A percentile compares a stretch with the other conserved stretches of the same genome.
Conservation (phyloP, 2,888 invertebrate genomes). For the Synergus japonicus region DNA sequence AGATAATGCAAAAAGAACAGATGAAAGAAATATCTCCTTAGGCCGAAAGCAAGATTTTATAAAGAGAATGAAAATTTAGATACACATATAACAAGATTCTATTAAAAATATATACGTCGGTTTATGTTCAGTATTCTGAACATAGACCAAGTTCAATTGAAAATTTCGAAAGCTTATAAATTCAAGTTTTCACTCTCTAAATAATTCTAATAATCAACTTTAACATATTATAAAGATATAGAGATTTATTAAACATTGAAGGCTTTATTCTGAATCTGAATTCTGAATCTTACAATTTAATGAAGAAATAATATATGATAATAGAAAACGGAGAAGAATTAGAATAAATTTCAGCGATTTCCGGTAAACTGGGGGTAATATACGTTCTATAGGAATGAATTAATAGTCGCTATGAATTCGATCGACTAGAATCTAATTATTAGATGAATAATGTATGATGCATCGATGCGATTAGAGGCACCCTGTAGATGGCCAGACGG, state of each 20-base stretch:
- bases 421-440: conserved; percentile 64
- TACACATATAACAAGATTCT: conserved; percentile 2
- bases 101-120: conserved; percentile 18
- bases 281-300: no score
- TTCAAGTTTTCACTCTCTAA: no score
- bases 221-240: no score
- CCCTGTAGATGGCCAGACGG: conserved; percentile 65
- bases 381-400: conserved; percentile 41
- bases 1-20: conserved; percentile 39
- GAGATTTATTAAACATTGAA: no score
- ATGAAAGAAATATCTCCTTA: conserved; percentile 36
- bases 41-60: conserved; percentile 28
- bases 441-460: conserved; percentile 69
- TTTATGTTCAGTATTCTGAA: no score
- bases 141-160: no score
- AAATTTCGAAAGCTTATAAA: no score
- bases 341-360: neutral
- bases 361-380: conserved; percentile 9
- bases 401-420: conserved; percentile 57
- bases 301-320: neutral
- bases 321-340: neutral
- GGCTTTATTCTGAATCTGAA: no score
- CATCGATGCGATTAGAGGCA: conserved; percentile 69
- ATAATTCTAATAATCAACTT: no score
- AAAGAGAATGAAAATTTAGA: conserved; percentile 18